Percentiles rank a stretch among this genome's conserved stretches.
Evolutionary conservation across 2,113 vertebrate genomes (phyloP).

Genomic region (Nothobranchius kuhntae): DNA sequence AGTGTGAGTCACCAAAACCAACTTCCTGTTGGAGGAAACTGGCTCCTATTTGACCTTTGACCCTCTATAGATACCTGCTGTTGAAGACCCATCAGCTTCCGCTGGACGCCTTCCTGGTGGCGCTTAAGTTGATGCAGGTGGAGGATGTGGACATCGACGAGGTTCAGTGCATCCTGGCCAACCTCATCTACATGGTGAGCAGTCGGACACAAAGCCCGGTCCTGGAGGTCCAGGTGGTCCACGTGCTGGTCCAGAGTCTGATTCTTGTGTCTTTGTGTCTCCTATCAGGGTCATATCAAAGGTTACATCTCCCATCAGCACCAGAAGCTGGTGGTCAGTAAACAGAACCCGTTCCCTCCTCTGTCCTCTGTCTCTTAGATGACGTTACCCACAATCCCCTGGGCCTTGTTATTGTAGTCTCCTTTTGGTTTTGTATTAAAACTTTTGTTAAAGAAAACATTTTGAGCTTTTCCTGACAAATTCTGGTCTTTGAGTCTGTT

Average conservation of each 20-base stretch:
- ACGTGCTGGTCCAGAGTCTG: background rate
- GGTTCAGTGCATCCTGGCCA: slow-evolving; percentile 95
- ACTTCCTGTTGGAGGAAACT: no score
- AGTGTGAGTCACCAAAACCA: slow-evolving; percentile 83
- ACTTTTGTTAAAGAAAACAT: slow-evolving; percentile 44
- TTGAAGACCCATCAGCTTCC: slow-evolving; percentile 93
- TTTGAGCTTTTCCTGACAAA: no score
- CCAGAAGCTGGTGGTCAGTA: slow-evolving; percentile 98
- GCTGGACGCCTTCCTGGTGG: slow-evolving; percentile 90
- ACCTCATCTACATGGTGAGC: slow-evolving; percentile 94
- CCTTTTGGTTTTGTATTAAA: slow-evolving; percentile 23
- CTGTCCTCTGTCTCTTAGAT: slow-evolving; percentile 88
- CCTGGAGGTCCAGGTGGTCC: background rate
- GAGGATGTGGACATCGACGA: slow-evolving; percentile 94
- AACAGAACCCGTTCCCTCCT: slow-evolving; percentile 94
- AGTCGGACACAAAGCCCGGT: background rate
- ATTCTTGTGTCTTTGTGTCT: slow-evolving; percentile 13
- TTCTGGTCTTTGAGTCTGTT: no score
- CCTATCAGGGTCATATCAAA: slow-evolving; percentile 92
- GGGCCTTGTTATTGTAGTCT: background rate
- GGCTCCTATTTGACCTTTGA: background rate
- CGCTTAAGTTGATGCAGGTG: slow-evolving; percentile 92
- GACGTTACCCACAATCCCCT: slow-evolving; percentile 45
- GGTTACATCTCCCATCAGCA: slow-evolving; percentile 99
- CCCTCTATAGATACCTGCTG: slow-evolving; percentile 84